These are phyloP conservation scores for Scylla paramamosain DNA, from an alignment of 1,140 invertebrate genomes.

Conservation along the genomic window DNA sequence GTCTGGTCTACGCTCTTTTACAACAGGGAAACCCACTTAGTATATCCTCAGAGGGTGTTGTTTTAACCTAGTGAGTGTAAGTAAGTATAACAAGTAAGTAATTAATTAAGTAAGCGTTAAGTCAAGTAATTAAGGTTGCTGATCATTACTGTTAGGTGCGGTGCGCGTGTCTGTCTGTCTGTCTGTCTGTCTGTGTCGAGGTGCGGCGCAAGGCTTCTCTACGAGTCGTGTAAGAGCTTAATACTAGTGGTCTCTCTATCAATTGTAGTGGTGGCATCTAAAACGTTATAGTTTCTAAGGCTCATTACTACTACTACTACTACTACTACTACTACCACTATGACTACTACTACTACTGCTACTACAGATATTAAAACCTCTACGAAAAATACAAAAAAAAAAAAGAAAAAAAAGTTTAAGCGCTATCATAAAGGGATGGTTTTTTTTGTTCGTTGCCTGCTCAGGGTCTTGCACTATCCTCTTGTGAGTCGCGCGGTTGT, in stretches of 20 bases:
- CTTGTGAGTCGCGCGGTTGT: not conserved
- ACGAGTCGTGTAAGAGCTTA: slow-evolving; percentile 68
- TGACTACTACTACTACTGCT: not conserved
- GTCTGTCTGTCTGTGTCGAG: not conserved
- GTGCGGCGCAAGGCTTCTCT: not conserved
- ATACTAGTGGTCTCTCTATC: slow-evolving; percentile 70
- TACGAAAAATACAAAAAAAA: slow-evolving; percentile 34
- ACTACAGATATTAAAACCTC: slow-evolving; percentile 65
- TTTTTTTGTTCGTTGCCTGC: slow-evolving; percentile 59
- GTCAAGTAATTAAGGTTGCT: not conserved
- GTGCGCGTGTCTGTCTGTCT: no score
- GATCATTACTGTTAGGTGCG: not conserved
- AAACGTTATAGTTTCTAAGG: slow-evolving; percentile 26
- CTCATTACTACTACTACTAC: not conserved
- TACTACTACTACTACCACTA: slow-evolving; percentile 9
- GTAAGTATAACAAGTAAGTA: not conserved
- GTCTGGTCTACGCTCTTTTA: slow-evolving; percentile 76
- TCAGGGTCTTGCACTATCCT: slow-evolving; percentile 67
- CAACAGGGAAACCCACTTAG: slow-evolving; percentile 72
- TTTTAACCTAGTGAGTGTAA: slow-evolving; percentile 61
- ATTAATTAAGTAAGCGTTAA: not conserved
- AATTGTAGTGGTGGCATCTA: slow-evolving; percentile 70
- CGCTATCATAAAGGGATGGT: slow-evolving; percentile 72
- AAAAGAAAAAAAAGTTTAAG: slow-evolving; percentile 56
- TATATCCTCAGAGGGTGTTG: slow-evolving; percentile 56